Conservation (phyloP, 2,888 invertebrate genomes). For the Epinotia brunnichana region DNA sequence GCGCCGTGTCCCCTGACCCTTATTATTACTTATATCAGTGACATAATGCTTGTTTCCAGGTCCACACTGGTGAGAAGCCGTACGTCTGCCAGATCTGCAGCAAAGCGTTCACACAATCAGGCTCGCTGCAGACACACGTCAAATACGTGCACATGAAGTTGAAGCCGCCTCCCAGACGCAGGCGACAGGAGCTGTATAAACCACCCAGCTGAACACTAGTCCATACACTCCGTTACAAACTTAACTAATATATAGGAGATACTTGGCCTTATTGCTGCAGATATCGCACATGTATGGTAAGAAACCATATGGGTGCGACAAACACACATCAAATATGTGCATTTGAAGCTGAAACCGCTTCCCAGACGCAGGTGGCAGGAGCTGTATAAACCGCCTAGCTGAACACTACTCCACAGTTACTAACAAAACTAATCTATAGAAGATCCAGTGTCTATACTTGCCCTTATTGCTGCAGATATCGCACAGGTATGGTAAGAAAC, state of each 20-base stretch:
- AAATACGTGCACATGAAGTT: slow-evolving; percentile 45
- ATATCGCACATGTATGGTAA: neutral
- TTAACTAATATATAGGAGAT: too few relatives aligned
- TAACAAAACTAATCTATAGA: neutral
- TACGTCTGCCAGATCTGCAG: slow-evolving; percentile 58
- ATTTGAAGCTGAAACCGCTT: neutral
- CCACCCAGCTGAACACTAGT: slow-evolving; percentile 8
- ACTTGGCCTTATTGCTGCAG: too few relatives aligned
- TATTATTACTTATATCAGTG: neutral
- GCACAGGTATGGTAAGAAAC: neutral
- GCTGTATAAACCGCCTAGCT: neutral
- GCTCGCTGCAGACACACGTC: slow-evolving; percentile 43
- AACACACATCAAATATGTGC: neutral
- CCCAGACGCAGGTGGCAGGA: neutral
- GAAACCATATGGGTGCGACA: neutral
- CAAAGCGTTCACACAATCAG: slow-evolving; percentile 44
- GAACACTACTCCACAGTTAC: neutral
- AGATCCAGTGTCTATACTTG: neutral
- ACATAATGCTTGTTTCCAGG: slow-evolving; percentile 53
- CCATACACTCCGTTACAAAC: too few relatives aligned
- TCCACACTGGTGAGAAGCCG: slow-evolving; percentile 70
- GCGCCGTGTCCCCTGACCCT: too few relatives aligned
- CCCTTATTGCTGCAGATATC: too few relatives aligned
- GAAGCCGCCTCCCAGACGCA: slow-evolving; percentile 39
- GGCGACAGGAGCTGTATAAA: slow-evolving; percentile 52